Base-by-base conservation (phyloP, 2,888 invertebrate genomes). In the Andrena chrysosceles region DNA sequence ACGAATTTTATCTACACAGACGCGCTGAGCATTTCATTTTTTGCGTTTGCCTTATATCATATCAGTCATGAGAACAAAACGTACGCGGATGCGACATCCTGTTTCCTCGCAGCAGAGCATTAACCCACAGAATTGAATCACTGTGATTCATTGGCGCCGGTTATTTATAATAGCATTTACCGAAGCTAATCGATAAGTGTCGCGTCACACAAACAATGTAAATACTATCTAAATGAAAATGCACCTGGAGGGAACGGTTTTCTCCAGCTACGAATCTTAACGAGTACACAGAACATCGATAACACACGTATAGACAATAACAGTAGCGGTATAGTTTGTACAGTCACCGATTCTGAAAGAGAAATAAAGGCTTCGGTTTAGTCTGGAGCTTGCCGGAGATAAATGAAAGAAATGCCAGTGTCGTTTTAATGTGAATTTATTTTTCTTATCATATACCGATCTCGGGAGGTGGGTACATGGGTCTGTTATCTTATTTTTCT, bases 371-470 rank as follows among this genome's bases (percentile, higher is more conserved):
- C 29, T 48, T 66, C 52, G 13, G 13, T 29, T 75, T 16, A 26
- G n/a, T 74, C n/a, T 6, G 26, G n/a, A 35, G 8, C n/a, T 26
- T 8, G 49, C 23, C 23, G 23, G 63, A 71, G 52, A 64, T 16
- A 66, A 48, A 67, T 56, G 77, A 63, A 54, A 64, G 77, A 69
- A 71, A 59, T 35, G 31, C 63, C 73, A 31, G 62, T 76, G 73
- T 86, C 85, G 84, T 87, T 89, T 87, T 85, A 76, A 81, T 90
- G 89, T 84, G 86, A 90, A 87, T 91, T 90, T 85, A 89, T 87
- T 90, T 88, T 75, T 81, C 66, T 82, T 84, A 75, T 84, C 62
- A 81, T 87, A 88, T 89, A 88, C 83, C 77, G 85, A 79, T 87
- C 78, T 86, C 76, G 60, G 85, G 75, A 81, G 60, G 77, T 75